Percentiles rank a stretch among this genome's conserved stretches.
phyloP scores from a whole-genome alignment of 2,113 vertebrate species.

The Oreochromis aureus region DNA sequence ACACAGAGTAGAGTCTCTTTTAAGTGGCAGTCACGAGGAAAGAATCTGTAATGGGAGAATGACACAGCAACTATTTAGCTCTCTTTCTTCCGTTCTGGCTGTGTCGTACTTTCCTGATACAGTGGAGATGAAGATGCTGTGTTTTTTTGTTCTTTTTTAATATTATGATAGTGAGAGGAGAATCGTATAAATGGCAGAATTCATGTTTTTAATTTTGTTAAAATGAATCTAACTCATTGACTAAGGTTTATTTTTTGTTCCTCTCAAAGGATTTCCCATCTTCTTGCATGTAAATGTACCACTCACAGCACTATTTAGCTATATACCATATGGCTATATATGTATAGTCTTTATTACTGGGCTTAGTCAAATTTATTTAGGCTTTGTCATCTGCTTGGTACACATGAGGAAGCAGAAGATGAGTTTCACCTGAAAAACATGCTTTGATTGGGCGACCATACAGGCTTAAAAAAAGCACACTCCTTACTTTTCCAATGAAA shows the following conservation, averaged over 20 bases:
- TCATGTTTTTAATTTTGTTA: background rate
- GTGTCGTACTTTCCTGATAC: background rate
- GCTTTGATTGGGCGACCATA: rapidly evolving
- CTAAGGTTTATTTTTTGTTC: background rate
- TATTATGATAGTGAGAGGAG: background rate
- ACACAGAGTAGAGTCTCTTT: background rate
- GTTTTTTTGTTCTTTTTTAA: background rate
- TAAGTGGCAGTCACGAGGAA: conserved; percentile 4
- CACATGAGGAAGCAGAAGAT: background rate
- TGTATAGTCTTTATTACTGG: background rate
- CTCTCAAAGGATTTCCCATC: background rate
- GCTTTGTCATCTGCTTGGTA: background rate
- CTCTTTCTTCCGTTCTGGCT: background rate
- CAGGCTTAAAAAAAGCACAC: background rate
- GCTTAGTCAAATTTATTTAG: background rate
- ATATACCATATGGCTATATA: background rate
- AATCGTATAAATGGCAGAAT: background rate
- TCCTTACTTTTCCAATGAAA: background rate
- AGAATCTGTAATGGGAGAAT: background rate
- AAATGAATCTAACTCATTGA: background rate
- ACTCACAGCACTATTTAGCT: background rate
- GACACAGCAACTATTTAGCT: conserved; percentile 27
- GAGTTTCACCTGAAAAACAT: background rate
- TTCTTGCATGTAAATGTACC: rapidly evolving
- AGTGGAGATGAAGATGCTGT: background rate